Evolutionary conservation across 2,797 vertebrate genomes (phyloP).

Genomic region (Ctenopoma kingsleyae): DNA sequence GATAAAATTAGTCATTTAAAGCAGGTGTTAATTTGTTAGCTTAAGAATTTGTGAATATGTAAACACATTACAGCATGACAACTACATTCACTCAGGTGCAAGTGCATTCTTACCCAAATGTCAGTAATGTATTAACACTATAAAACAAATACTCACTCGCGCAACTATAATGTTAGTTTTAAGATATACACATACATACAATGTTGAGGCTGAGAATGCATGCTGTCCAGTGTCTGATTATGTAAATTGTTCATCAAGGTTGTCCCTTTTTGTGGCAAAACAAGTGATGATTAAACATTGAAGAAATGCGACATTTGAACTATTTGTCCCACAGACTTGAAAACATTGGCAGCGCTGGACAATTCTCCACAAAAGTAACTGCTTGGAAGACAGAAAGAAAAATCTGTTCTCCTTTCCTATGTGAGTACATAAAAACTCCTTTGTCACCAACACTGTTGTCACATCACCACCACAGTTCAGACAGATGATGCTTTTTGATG

Average conservation of each 20-base stretch:
- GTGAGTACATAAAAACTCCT: slow-evolving; percentile 52
- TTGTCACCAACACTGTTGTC: slow-evolving; percentile 34
- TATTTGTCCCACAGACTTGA: slow-evolving; percentile 38
- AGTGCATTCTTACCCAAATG: slow-evolving; percentile 85
- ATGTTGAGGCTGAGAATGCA: slow-evolving; percentile 65
- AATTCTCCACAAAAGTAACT: slow-evolving; percentile 59
- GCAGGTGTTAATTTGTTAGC: slow-evolving; percentile 71
- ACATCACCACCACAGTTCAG: slow-evolving; percentile 35
- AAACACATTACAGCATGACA: slow-evolving; percentile 74
- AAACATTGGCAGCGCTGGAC: slow-evolving; percentile 60
- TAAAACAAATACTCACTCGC: slow-evolving; percentile 69
- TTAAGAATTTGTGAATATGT: slow-evolving; percentile 75
- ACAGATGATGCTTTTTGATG: slow-evolving; percentile 28
- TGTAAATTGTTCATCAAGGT: slow-evolving; percentile 32
- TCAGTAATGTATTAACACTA: slow-evolving; percentile 76
- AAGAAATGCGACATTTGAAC: slow-evolving; percentile 43
- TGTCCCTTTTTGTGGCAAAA: slow-evolving; percentile 38
- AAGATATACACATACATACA: slow-evolving; percentile 62
- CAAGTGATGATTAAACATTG: slow-evolving; percentile 32
- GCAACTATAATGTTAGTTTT: slow-evolving; percentile 67
- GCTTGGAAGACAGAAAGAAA: slow-evolving; percentile 49
- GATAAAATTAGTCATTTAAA: slow-evolving; percentile 62
- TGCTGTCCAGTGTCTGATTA: slow-evolving; percentile 58
- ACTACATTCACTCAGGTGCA: slow-evolving; percentile 85
- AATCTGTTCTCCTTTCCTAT: slow-evolving; percentile 55